These are phyloP conservation scores for Tetragonula carbonaria DNA, from an alignment of 2,888 invertebrate species.

Conservation along the genomic window DNA sequence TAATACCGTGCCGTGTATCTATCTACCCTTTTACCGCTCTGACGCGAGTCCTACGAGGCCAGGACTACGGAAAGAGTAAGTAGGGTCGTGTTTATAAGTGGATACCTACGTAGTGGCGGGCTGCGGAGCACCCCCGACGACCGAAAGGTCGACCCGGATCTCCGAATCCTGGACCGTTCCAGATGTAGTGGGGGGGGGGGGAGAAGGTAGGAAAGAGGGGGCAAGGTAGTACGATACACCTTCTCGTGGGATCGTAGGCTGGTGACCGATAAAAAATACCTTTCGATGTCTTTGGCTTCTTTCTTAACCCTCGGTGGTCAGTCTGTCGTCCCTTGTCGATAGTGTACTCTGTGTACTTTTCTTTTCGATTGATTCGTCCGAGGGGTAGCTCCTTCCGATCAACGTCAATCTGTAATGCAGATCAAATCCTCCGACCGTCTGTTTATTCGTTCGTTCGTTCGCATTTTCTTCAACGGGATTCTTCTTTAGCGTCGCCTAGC, in stretches of 20 bases:
- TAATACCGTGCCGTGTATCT: conserved; percentile 83
- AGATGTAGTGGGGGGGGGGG: neutral
- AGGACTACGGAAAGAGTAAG: conserved; percentile 79
- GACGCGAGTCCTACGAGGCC: conserved; percentile 80
- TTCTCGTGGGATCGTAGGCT: conserved; percentile 19
- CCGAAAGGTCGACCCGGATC: conserved; percentile 63
- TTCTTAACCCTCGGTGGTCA: conserved; percentile 13
- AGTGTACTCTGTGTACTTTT: neutral
- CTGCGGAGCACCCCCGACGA: conserved; percentile 67
- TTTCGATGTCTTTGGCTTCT: conserved; percentile 26
- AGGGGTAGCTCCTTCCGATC: neutral
- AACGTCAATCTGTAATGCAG: conserved; percentile 14
- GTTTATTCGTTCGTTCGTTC: conserved; percentile 10
- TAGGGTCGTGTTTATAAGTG: conserved; percentile 76
- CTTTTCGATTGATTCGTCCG: neutral
- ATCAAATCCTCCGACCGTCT: conserved; percentile 14
- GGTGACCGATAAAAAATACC: conserved; percentile 48
- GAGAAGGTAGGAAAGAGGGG: neutral
- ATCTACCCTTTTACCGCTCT: conserved; percentile 83
- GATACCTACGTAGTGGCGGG: conserved; percentile 74
- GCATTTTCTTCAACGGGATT: neutral
- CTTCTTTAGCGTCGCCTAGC: no score
- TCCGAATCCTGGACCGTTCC: conserved; percentile 40
- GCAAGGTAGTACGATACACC: neutral
- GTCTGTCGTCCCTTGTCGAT: neutral